Evolutionary conservation across 2,797 vertebrate species (phyloP).

Genomic region (Macropus fuliginosus): DNA sequence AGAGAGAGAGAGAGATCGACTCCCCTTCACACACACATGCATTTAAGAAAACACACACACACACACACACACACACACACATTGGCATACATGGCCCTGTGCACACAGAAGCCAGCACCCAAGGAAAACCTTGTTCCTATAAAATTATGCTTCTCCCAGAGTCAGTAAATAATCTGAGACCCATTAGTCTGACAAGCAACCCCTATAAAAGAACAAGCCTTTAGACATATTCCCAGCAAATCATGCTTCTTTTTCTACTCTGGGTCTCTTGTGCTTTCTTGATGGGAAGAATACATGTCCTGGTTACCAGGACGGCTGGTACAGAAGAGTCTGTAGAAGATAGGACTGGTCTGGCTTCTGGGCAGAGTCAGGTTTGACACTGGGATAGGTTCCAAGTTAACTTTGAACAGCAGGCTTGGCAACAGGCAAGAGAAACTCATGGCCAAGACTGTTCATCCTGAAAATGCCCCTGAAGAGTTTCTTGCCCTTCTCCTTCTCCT

Average conservation of each 20-base stretch:
- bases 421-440: background rate
- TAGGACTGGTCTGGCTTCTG: background rate
- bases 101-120: conserved; percentile 18
- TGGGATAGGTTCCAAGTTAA: background rate
- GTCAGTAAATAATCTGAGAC: conserved; percentile 9
- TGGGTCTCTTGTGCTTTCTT: background rate
- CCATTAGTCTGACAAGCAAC: background rate
- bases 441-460: background rate
- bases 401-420: background rate
- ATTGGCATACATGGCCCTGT: conserved; percentile 46
- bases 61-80: conserved; percentile 34
- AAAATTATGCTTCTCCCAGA: conserved; percentile 1
- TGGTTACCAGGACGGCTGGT: too few species aligned
- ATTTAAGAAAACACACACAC: conserved; percentile 41
- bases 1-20: background rate
- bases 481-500: background rate
- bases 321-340: background rate
- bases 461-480: background rate
- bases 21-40: background rate
- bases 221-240: background rate
- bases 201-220: conserved; percentile 19
- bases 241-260: background rate
- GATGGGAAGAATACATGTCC: background rate
- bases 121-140: conserved; percentile 43
- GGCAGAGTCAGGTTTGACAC: background rate